phyloP scores from a whole-genome alignment of 1,140 invertebrate genomes.

The Paramacrobiotus metropolitanus region DNA sequence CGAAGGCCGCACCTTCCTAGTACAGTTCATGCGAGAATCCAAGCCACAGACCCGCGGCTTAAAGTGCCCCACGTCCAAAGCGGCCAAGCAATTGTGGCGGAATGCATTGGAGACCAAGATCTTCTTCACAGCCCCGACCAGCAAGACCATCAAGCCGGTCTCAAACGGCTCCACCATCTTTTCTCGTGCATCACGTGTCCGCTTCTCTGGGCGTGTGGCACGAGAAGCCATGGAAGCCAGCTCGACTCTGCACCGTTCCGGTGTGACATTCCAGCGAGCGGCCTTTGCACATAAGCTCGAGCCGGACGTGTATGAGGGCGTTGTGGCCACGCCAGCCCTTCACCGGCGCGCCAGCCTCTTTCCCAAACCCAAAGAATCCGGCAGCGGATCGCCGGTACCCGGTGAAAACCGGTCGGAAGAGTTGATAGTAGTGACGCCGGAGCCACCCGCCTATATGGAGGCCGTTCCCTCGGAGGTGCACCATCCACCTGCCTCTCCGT shows the following conservation, averaged over 20 bases:
- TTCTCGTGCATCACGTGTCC: background rate
- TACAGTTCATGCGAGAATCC: slow-evolving; percentile 40
- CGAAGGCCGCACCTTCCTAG: slow-evolving; percentile 93
- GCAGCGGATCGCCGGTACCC: background rate
- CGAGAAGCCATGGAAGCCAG: background rate
- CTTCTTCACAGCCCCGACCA: slow-evolving; percentile 46
- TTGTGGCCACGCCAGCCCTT: background rate
- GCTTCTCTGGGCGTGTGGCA: background rate
- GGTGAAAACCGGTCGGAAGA: too few species aligned
- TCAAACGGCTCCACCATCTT: background rate
- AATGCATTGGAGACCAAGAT: slow-evolving; percentile 88
- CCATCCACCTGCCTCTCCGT: background rate
- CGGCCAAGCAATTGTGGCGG: slow-evolving; percentile 79
- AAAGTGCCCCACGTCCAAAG: slow-evolving; percentile 65
- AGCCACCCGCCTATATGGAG: too few species aligned
- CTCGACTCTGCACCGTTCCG: background rate
- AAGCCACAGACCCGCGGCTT: slow-evolving; percentile 89
- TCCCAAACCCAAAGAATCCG: background rate
- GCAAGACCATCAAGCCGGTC: background rate
- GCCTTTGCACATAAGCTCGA: background rate
- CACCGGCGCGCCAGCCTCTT: background rate
- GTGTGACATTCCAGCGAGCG: background rate
- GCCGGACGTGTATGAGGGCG: background rate
- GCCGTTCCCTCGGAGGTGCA: background rate
- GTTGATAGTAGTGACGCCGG: too few species aligned